These are phyloP conservation scores for Dioctria rufipes DNA, from an alignment of 2,888 invertebrate genomes.

Conservation along the genomic window DNA sequence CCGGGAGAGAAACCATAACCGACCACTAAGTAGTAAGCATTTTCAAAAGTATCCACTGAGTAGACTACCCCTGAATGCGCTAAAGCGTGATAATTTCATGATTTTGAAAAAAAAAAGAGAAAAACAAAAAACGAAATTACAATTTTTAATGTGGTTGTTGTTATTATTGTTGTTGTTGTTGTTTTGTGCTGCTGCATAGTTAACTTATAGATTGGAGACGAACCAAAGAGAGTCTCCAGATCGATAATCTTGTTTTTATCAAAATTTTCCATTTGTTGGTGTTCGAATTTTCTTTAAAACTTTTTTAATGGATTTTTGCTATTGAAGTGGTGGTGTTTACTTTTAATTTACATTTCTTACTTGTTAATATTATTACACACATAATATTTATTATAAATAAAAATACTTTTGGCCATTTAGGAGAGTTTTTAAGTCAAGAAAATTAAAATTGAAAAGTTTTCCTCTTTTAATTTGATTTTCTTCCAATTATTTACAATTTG, in stretches of 20 bases:
- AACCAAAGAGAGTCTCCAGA: neutral
- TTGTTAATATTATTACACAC: conserved; percentile 41
- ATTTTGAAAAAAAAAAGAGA: no score
- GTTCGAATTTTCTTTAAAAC: conserved; percentile 47
- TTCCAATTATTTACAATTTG: conserved; percentile 56
- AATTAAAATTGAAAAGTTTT: conserved; percentile 47
- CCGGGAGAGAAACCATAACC: no score
- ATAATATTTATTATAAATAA: conserved; percentile 39
- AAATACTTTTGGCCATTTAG: conserved; percentile 39
- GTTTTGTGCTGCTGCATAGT: conserved; percentile 40
- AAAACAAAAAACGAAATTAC: neutral
- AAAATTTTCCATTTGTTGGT: conserved; percentile 17
- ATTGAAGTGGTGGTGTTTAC: conserved; percentile 55
- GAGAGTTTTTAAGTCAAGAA: conserved; percentile 44
- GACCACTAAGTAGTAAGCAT: no score
- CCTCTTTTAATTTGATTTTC: conserved; percentile 46
- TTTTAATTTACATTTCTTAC: conserved; percentile 40
- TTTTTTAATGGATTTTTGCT: conserved; percentile 49
- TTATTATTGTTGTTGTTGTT: conserved; percentile 25
- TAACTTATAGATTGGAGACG: neutral
- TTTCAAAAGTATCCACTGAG: no score
- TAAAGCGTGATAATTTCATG: no score
- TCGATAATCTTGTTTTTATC: neutral
- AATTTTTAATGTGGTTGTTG: conserved; percentile 14
- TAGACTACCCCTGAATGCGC: no score